phyloP scores from a whole-genome alignment of 2,888 invertebrate species.

The Eupsilia transversa region DNA sequence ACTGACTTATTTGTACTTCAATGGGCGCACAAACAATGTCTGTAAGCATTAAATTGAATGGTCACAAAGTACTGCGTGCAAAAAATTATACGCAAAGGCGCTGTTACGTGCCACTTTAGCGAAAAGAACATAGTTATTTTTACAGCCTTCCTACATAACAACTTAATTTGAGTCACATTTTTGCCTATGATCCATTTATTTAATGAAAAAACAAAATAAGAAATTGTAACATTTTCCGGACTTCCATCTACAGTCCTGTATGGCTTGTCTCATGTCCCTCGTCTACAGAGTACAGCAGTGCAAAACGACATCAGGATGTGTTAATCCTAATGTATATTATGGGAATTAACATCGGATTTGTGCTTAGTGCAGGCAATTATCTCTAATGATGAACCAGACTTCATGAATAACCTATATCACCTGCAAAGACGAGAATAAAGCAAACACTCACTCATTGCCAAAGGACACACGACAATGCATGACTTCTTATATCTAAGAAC shows the following conservation, averaged over 20 bases:
- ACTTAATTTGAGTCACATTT: conserved; percentile 9
- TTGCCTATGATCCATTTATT: not conserved
- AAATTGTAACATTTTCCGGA: not conserved
- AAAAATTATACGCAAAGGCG: conserved; percentile 26
- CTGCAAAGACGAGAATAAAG: not conserved
- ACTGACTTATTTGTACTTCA: conserved; percentile 40
- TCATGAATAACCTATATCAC: not conserved
- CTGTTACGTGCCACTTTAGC: conserved; percentile 31
- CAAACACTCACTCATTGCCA: conserved; percentile 20
- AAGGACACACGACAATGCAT: not conserved
- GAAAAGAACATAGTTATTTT: not conserved
- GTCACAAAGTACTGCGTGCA: conserved; percentile 34
- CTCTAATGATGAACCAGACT: not conserved
- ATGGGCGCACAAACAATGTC: conserved; percentile 40
- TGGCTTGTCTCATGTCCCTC: not conserved
- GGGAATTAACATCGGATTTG: not conserved
- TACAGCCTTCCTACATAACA: not conserved
- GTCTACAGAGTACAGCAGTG: not conserved
- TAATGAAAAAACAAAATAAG: not conserved
- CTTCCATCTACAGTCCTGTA: not conserved
- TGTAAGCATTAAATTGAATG: conserved; percentile 31
- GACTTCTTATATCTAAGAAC: not conserved
- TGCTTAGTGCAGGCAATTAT: not conserved
- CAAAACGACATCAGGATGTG: conserved; percentile 7
- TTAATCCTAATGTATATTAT: conserved; percentile 11